Conservation (phyloP, 1,140 invertebrate species). For the Brachystomella parvula region DNA sequence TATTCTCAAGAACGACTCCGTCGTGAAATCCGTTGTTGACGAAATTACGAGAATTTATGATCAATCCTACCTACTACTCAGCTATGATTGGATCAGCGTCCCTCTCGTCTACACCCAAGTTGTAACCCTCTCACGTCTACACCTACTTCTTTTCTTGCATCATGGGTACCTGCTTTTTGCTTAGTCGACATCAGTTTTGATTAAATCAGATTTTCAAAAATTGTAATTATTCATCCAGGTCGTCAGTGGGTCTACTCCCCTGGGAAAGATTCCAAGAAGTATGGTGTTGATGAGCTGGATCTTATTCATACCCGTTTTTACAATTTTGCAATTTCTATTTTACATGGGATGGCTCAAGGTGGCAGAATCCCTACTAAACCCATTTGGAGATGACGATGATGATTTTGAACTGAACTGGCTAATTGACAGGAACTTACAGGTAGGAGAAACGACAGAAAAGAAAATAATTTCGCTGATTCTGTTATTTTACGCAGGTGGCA, state of each 20-base stretch:
- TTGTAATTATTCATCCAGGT: conserved; percentile 50
- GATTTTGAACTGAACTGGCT: conserved; percentile 46
- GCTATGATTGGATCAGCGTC: conserved; percentile 84
- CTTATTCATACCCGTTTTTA: conserved; percentile 44
- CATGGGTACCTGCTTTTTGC: conserved; percentile 75
- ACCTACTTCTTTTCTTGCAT: conserved; percentile 75
- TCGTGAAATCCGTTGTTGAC: conserved; percentile 44
- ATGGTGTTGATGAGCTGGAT: conserved; percentile 10
- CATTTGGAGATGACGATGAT: conserved; percentile 51
- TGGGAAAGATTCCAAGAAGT: conserved; percentile 39
- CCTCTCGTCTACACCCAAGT: conserved; percentile 91
- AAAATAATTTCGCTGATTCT: background rate
- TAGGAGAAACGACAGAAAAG: background rate
- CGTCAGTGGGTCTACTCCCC: conserved; percentile 19
- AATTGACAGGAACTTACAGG: conserved; percentile 38
- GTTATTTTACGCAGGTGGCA: conserved; percentile 54
- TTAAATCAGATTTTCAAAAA: too few species aligned
- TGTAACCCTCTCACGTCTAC: conserved; percentile 82
- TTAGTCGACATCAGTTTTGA: too few species aligned
- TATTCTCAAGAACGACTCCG: conserved; percentile 73
- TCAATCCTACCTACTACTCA: conserved; percentile 38
- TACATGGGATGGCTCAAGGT: conserved; percentile 47
- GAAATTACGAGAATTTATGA: conserved; percentile 40
- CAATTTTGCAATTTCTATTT: conserved; percentile 50
- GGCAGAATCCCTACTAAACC: conserved; percentile 45